Evolutionary conservation across 2,113 vertebrate species (phyloP).

Genomic region (Vidua macroura): DNA sequence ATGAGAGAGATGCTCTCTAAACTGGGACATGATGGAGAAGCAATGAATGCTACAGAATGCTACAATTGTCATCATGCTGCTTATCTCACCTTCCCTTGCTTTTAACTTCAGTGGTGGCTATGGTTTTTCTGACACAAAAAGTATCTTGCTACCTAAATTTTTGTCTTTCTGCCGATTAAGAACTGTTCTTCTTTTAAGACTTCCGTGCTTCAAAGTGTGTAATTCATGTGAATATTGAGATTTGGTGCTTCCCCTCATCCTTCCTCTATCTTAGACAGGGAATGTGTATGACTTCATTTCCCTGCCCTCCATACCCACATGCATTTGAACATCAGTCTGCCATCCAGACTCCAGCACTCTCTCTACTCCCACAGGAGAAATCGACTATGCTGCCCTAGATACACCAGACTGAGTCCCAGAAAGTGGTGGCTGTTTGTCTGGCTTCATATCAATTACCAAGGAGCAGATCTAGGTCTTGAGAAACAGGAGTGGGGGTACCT

Average conservation of each 20-base stretch:
- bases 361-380: not conserved
- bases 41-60: not conserved
- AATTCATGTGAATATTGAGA: not conserved
- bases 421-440: not conserved
- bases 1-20: not conserved
- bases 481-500: not conserved
- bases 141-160: not conserved
- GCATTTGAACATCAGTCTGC: not conserved
- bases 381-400: not conserved
- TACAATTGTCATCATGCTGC: not conserved
- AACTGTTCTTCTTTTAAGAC: not conserved
- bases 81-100: not conserved
- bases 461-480: not conserved
- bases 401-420: not conserved
- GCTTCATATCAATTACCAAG: not conserved
- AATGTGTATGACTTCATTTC: not conserved
- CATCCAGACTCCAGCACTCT: not conserved
- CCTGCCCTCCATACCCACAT: not conserved
- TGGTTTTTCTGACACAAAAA: not conserved
- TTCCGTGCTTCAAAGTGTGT: not conserved
- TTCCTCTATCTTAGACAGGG: not conserved
- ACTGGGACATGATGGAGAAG: not conserved
- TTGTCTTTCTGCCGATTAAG: not conserved
- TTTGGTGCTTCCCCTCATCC: not conserved
- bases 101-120: not conserved